Evolutionary conservation across 2,113 vertebrate genomes (phyloP), one percentile per base, ranked within the genome.

Genomic region (Sprattus sprattus): DNA sequence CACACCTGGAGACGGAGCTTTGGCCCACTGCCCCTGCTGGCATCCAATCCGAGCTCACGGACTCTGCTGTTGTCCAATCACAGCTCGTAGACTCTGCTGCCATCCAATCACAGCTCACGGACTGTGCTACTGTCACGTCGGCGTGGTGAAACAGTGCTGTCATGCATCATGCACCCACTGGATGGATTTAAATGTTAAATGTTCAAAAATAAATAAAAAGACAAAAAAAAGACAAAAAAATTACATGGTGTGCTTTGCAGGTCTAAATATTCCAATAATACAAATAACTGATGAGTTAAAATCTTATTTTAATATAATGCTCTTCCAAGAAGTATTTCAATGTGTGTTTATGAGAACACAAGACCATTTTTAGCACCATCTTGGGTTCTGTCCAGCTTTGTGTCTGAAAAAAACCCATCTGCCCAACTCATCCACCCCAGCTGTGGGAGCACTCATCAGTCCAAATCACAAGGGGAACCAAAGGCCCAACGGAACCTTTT

Each of bases 321-420:
- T 94, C 92, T 93, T 93, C 87, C 83, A 91, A 94, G 89, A 93
- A 93, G 94, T 94, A 93, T 95, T 94, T 94, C 93, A 89, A 93
- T 95, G 94, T 95, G 95, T 91, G 92, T 93, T 94, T 91, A 83
- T 89, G 92, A 92, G 92, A 92, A 91, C 91, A 91, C 82, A 32
- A 75, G 67, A 75, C 15, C 67, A 75, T 75, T 75, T 75, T 75
- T 78, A 5, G 91, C 92, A 92, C 91, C 90, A 93, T 88, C 84
- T 93, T 89, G 88, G 89, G 90, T 92, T 91, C 87, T 89, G 91
- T 93, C 90, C 82, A 81, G 90, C 90, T 91, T 93, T 92, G 90
- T 93, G 91, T 92, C 89, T 91, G 91, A 90, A 92, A 89, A 92
- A 60, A 75, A 47, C 6, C 82, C 60, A 47, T 6, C 81, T 28